Base-by-base conservation (phyloP, 1,140 invertebrate species). In the Drosophila trapezifrons region DNA sequence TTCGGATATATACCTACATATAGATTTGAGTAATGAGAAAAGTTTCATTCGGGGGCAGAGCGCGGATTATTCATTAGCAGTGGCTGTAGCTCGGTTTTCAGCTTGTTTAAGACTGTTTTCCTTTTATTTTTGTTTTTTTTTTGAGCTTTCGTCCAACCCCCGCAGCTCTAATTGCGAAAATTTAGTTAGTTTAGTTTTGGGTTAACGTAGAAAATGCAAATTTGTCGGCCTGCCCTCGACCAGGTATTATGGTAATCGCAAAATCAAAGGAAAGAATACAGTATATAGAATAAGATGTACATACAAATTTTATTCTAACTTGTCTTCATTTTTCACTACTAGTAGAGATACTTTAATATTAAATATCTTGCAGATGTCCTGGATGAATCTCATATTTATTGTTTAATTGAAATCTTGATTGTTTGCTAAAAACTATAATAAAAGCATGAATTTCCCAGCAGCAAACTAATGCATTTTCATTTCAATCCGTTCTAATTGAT, bases 41-140 rank as follows among this genome's bases (percentile, higher is more conserved):
- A 69, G 55, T 77, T 82, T n/a, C 35, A 47, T 56, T 60, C 9
- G 37, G 70, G 46, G 73, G 49, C 72, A 2, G 32, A 43, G 32
- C 59, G 43, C 29, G 42, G 69, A 64, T 75, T 75, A 75, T 82
- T 69, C 79, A 82, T 77, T 80, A 65, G 59, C 62, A 60, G 40
- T 27, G 58, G 37, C 40, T 52, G 40, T 15, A 17, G 38, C 42
- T 47, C 13, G 37, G 38, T 55, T 57, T 74, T 13, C 10, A 43
- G 45, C 20, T 42, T 42, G 29, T 43, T 43, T 42, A 17, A 29
- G 15, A n/a, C 20, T 27, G 37, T 32, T 27, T 15, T 25, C 22
- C 43, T n/a, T 18, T 40, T 42, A n/a, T n/a, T n/a, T n/a, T n/a
- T n/a, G n/a, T 35, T 42, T 58, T 58, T 32, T 47, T 40, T n/a